Evolutionary conservation across 2,797 vertebrate species (phyloP), one percentile per base, ranked within the genome.

Genomic region (Sebastes dallii): DNA sequence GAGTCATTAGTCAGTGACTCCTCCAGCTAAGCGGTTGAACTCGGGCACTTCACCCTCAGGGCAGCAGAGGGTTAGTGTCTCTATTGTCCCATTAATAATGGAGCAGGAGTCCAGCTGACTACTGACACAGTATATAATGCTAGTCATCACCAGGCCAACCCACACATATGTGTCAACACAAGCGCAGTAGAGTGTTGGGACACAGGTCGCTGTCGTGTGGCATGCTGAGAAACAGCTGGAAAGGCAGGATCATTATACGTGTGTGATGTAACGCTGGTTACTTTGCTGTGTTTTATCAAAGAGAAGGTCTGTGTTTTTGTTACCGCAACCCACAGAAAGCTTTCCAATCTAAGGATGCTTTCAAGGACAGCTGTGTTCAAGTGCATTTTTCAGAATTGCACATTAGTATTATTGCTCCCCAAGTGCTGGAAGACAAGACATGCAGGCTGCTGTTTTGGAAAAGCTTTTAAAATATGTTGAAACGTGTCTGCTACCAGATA

Each of bases 81-180:
- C 90, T 92, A 89, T 91, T 92, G 90, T 87, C 88, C 83, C 78
- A 96, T 96, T 90, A 96, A 96, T 96, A 95, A 96, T 96, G 86
- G 82, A 96, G 90, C 73, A 91, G 89, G 86, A 90, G 90, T 87
- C 92, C 95, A 96, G 95, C 94, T 96, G 96, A 96, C 94, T 76
- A 88, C 90, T 87, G 90, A 88, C 86, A 92, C 91, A 80, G 82
- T 86, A 90, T 89, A 91, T 89, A 92, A 88, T 88, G 87, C 68
- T 81, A 86, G 88, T 93, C 90, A 95, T 95, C 92, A 91, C 94
- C 93, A 91, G 85, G 92, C 91, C 92, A 92, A 93, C 94, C 84
- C 85, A 87, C 86, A 83, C 89, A 69, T 36, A 80, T 69, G 82
- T 82, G 87, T 85, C 90, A 93, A 89, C 86, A 89, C 77, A 64